Conservation (phyloP, 2,113 vertebrate species). For the Hucho hucho region DNA sequence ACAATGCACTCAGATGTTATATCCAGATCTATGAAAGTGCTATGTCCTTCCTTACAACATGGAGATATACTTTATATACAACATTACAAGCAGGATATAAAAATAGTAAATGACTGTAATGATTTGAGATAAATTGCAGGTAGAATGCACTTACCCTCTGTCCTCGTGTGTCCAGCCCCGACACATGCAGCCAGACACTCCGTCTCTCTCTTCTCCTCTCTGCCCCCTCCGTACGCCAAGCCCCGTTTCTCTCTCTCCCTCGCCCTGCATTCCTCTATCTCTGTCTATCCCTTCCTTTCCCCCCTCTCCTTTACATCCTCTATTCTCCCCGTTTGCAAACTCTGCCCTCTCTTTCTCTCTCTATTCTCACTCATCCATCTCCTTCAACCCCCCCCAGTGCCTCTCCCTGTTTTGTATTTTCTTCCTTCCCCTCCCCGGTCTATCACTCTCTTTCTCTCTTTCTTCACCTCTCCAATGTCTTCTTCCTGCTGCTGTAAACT, state of each 20-base stretch:
- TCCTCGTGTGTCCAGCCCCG: slow-evolving; percentile 11
- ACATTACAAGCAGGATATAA: slow-evolving; percentile 15
- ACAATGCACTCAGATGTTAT: slow-evolving; percentile 44
- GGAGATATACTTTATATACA: slow-evolving; percentile 13
- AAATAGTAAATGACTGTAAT: slow-evolving; percentile 43
- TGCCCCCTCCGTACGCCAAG: not conserved
- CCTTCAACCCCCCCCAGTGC: slow-evolving; percentile 13
- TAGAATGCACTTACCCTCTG: slow-evolving; percentile 38
- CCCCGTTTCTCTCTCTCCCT: slow-evolving; percentile 27
- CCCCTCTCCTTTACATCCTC: slow-evolving; percentile 38
- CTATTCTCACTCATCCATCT: slow-evolving; percentile 38
- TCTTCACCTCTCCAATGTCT: not conserved
- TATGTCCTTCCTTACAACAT: slow-evolving; percentile 9
- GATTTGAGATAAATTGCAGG: not conserved
- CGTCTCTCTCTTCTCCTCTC: slow-evolving; percentile 13
- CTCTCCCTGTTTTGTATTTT: slow-evolving; percentile 17
- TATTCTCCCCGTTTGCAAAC: slow-evolving; percentile 46
- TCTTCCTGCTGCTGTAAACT: no score
- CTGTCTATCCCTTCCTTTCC: slow-evolving; percentile 27
- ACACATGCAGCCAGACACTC: slow-evolving; percentile 3
- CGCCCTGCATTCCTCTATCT: slow-evolving; percentile 40
- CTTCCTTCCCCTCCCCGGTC: slow-evolving; percentile 9
- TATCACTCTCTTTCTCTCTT: not conserved
- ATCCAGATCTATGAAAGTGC: slow-evolving; percentile 6
- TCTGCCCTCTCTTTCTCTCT: slow-evolving; percentile 28